Evolutionary conservation across 2,797 vertebrate species (phyloP).

Genomic region (Rhinogobio ventralis): DNA sequence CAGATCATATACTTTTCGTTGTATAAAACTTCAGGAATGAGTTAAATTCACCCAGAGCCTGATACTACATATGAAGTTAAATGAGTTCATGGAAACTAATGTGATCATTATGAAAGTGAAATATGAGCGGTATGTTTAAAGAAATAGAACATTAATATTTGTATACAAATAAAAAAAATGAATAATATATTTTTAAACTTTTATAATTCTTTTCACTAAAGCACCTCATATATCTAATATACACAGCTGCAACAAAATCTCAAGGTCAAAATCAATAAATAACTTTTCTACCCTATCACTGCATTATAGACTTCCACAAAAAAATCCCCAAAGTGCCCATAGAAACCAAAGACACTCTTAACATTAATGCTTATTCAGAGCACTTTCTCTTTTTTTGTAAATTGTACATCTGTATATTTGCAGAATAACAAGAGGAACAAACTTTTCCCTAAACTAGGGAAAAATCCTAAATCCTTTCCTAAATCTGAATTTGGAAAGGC

Average conservation of each 20-base stretch:
- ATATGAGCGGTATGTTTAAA: conserved; percentile 5
- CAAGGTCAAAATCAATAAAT: not conserved
- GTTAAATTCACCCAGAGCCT: not conserved
- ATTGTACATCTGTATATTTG: not conserved
- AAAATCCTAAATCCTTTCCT: too few species aligned
- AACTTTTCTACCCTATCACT: not conserved
- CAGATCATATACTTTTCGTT: not conserved
- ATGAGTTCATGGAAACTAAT: conserved; percentile 19
- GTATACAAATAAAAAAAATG: not conserved
- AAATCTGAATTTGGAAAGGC: too few species aligned
- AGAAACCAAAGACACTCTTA: not conserved
- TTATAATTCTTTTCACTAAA: not conserved
- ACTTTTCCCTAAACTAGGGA: not conserved
- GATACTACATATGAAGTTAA: conserved; percentile 8
- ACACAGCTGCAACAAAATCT: not conserved
- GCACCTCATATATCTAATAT: not conserved
- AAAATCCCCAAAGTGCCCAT: not conserved
- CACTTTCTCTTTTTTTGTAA: not conserved
- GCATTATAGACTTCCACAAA: not conserved
- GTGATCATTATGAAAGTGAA: conserved; percentile 15
- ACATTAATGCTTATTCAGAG: not conserved
- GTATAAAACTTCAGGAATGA: not conserved
- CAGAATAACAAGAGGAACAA: not conserved
- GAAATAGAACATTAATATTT: not conserved
- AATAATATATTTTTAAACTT: not conserved